These are phyloP conservation scores for Phoebastria nigripes DNA, from an alignment of 2,797 vertebrate species.

Conservation along the genomic window DNA sequence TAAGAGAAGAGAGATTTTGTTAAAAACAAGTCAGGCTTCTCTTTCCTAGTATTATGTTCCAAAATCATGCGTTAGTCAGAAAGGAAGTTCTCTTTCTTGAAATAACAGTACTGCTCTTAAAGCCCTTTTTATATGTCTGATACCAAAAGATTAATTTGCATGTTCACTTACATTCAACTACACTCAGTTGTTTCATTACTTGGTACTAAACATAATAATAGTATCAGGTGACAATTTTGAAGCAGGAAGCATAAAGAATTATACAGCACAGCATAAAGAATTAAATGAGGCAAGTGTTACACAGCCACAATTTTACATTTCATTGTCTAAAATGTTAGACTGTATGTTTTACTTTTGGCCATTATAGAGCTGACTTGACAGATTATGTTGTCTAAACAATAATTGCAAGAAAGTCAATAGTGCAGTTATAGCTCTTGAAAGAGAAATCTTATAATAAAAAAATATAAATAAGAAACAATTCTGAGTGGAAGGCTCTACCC, in stretches of 20 bases:
- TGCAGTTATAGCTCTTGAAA: neutral
- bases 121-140: neutral
- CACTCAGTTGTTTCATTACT: neutral
- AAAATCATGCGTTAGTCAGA: neutral
- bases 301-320: neutral
- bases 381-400: neutral
- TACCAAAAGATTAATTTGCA: neutral
- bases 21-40: neutral
- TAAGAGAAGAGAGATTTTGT: neutral
- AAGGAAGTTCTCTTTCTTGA: neutral
- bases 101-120: neutral
- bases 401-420: neutral
- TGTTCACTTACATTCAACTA: neutral
- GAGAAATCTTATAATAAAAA: neutral
- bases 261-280: neutral
- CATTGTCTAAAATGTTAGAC: neutral
- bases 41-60: neutral
- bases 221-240: neutral
- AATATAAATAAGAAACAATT: neutral
- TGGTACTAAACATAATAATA: neutral
- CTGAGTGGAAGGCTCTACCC: neutral
- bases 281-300: neutral
- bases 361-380: neutral
- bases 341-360: neutral
- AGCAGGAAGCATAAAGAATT: neutral